Conservation (phyloP, 2,113 vertebrate genomes). For the Lucifuga dentata region DNA sequence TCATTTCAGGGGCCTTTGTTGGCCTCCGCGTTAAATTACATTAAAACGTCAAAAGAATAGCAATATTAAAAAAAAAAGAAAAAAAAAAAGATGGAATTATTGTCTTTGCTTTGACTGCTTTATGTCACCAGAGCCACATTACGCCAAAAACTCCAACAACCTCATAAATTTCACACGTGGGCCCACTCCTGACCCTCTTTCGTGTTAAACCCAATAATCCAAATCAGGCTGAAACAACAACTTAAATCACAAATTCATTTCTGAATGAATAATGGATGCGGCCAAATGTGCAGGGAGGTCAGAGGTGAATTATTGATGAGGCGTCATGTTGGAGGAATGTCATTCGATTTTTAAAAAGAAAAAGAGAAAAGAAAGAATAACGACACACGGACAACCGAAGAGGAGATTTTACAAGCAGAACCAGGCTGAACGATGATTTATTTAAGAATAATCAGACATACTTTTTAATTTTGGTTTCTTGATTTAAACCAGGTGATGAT, state of each 20-base stretch:
- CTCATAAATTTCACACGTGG: neutral
- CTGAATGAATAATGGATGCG: constrained; percentile 68
- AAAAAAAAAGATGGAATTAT: too few relatives aligned
- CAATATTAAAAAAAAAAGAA: too few relatives aligned
- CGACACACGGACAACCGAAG: constrained; percentile 31
- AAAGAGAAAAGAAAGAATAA: constrained; percentile 37
- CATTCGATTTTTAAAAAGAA: constrained; percentile 33
- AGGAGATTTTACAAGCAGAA: too few relatives aligned
- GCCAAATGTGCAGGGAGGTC: constrained; percentile 77
- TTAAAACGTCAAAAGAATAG: neutral
- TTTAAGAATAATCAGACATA: too few relatives aligned
- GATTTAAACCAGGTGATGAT: neutral
- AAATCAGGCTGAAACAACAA: constrained; percentile 54
- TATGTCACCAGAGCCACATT: too few relatives aligned
- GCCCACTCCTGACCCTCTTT: constrained; percentile 1
- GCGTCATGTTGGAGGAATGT: constrained; percentile 75
- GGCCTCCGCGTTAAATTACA: neutral
- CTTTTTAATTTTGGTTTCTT: neutral
- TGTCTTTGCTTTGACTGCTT: too few relatives aligned
- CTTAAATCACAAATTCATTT: constrained; percentile 52
- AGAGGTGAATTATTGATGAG: constrained; percentile 71
- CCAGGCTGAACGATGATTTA: neutral
- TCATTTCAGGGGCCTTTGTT: neutral
- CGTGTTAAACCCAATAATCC: constrained; percentile 24
- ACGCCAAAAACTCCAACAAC: neutral